phyloP scores from a whole-genome alignment of 2,888 invertebrate genomes.

The Bedellia somnulentella region DNA sequence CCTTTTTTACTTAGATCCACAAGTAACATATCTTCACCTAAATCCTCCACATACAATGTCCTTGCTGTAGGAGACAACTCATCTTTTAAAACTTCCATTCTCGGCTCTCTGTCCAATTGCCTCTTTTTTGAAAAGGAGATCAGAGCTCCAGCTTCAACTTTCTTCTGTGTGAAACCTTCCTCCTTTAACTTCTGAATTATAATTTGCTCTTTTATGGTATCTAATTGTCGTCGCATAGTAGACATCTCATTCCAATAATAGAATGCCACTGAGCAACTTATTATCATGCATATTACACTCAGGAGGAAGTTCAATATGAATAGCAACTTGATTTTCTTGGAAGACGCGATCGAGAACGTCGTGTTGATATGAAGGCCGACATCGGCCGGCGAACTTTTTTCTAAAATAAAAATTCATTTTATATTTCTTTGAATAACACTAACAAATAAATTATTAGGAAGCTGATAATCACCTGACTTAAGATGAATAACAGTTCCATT shows the following conservation, averaged over 20 bases:
- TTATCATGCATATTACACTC: conserved; percentile 36
- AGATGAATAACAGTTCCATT: conserved; percentile 50
- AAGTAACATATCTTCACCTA: conserved; percentile 40
- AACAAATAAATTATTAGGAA: neutral
- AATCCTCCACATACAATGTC: conserved; percentile 35
- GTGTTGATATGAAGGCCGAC: conserved; percentile 52
- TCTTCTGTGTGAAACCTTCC: conserved; percentile 16
- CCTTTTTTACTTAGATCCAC: conserved; percentile 40
- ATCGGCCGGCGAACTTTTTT: conserved; percentile 29
- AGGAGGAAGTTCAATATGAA: conserved; percentile 45
- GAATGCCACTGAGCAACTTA: conserved; percentile 39
- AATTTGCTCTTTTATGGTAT: conserved; percentile 33
- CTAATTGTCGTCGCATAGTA: conserved; percentile 36
- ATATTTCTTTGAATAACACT: neutral
- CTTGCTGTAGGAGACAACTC: conserved; percentile 18
- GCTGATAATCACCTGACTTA: conserved; percentile 37
- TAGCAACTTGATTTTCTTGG: conserved; percentile 50
- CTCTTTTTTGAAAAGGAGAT: conserved; percentile 18
- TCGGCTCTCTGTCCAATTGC: conserved; percentile 19
- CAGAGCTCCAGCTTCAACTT: conserved; percentile 25
- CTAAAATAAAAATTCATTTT: conserved; percentile 22
- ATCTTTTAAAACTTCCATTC: conserved; percentile 16
- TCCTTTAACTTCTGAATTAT: conserved; percentile 25
- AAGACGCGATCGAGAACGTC: conserved; percentile 49
- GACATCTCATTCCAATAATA: conserved; percentile 49